Evolutionary conservation across 2,113 vertebrate genomes (phyloP).

Genomic region (Puntigrus tetrazona): DNA sequence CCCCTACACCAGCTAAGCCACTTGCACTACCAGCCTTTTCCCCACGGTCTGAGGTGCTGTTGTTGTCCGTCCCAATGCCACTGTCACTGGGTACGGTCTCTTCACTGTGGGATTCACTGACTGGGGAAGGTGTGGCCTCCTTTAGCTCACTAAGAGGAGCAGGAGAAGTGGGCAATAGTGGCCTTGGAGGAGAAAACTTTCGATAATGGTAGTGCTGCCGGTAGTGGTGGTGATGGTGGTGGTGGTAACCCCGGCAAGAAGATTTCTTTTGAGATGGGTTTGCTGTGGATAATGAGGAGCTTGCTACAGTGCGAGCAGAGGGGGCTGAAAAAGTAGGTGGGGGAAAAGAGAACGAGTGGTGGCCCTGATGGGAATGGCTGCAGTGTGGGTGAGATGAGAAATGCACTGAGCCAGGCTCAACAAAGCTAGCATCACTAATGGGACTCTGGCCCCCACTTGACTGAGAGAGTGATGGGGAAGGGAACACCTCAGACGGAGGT

Average conservation of each 20-base stretch:
- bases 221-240: conserved; percentile 78
- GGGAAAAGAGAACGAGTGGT: conserved; percentile 75
- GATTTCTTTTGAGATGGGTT: conserved; percentile 75
- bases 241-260: conserved; percentile 73
- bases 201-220: conserved; percentile 76
- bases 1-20: conserved; percentile 66
- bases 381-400: conserved; percentile 78
- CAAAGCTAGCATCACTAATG: conserved; percentile 90
- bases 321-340: conserved; percentile 77
- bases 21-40: conserved; percentile 83
- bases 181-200: conserved; percentile 77
- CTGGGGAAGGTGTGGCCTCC: conserved; percentile 95
- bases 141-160: conserved; percentile 93
- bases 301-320: conserved; percentile 68
- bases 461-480: conserved; percentile 88
- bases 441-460: conserved; percentile 95
- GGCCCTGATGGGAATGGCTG: conserved; percentile 70
- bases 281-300: conserved; percentile 53
- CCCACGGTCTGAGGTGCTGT: conserved; percentile 95
- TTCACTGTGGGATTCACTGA: conserved; percentile 98
- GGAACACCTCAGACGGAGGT: conserved; percentile 81
- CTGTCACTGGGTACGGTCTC: conserved; percentile 97
- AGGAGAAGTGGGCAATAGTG: conserved; percentile 78
- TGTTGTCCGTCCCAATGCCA: conserved; percentile 97
- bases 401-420: conserved; percentile 92